Percentiles rank a stretch among this genome's conserved stretches.
phyloP scores from a whole-genome alignment of 2,888 invertebrate genomes.

The Hirtodrosophila duncani region DNA sequence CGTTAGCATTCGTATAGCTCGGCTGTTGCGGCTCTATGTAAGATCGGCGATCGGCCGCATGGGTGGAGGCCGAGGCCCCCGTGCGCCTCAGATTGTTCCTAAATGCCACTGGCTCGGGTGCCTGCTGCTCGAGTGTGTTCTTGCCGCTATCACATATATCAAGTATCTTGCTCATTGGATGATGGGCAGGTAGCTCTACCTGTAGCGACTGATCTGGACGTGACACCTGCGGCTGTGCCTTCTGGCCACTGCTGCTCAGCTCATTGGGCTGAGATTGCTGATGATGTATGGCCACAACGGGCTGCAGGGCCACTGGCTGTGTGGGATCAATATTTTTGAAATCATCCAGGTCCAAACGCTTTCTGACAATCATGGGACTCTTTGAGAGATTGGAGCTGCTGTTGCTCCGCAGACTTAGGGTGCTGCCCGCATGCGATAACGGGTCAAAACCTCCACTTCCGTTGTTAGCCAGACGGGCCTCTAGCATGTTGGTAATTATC shows the following conservation, averaged over 20 bases:
- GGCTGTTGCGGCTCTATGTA: constrained; percentile 73
- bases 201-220: constrained; percentile 36
- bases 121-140: constrained; percentile 21
- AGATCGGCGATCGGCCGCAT: constrained; percentile 76
- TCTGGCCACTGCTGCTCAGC: constrained; percentile 23
- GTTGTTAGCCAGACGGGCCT: constrained; percentile 68
- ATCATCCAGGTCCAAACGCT: constrained; percentile 75
- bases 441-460: constrained; percentile 30
- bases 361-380: constrained; percentile 75
- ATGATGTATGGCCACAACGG: constrained; percentile 56
- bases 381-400: constrained; percentile 65
- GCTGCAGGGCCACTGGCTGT: constrained; percentile 67
- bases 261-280: constrained; percentile 15
- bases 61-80: constrained; percentile 67
- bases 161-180: constrained; percentile 76
- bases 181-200: constrained; percentile 57
- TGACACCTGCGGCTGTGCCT: constrained; percentile 36
- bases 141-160: constrained; percentile 74
- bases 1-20: too few species aligned
- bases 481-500: constrained; percentile 77
- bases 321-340: constrained; percentile 74
- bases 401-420: constrained; percentile 64
- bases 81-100: constrained; percentile 69
- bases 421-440: constrained; percentile 59
- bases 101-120: constrained; percentile 55